Evolutionary conservation across 2,888 invertebrate genomes (phyloP), one percentile per base, ranked within the genome.

Genomic region (Pantelozetes paolii): DNA sequence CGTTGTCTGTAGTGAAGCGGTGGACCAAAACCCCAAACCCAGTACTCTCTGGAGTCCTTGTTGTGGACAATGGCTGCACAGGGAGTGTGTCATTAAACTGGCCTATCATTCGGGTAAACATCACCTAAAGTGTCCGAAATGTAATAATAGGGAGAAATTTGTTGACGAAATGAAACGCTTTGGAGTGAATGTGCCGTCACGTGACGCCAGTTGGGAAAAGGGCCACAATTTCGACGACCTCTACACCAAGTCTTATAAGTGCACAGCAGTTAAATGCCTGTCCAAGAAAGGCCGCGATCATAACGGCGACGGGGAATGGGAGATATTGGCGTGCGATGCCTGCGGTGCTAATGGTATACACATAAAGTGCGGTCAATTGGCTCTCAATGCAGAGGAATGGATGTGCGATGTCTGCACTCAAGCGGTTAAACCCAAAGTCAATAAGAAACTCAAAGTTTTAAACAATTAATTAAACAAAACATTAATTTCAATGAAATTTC

Each of bases 221-320:
- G 45, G 50, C 11, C 20, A 69, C 15, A 69, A 15, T 28, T 62
- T 62, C 28, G 6, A 5, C 18, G 28, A 62, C 2, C 28, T 62
- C 13, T 62, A 28, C n/a, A n/a, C 18, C 2, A 30, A 32, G 8
- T 11, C 18, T 3, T 69, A 36, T 26, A 6, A 40, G 20, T 73
- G 73, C 26, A 18, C 20, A 18, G 73, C 73, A 9, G 54, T 48
- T 6, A 30, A 48, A n/a, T 73, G 73, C 26, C 32, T 36, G 13
- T 69, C 69, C n/a, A 69, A 32, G 2, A 45, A 69, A 40, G 70
- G 73, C 11, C n/a, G 67, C 9, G 45, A 48, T 30, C 40, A 48
- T 36, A 73, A 73, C 26, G 73, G 73, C 8, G 73, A 73, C 20
- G 15, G 70, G 8, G 69, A 73, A 50, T 73, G 73, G 73, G 73